A percentile compares a stretch with the other conserved stretches of the same genome.
Conservation (phyloP, 2,888 invertebrate genomes). For the Horisme vitalbata region DNA sequence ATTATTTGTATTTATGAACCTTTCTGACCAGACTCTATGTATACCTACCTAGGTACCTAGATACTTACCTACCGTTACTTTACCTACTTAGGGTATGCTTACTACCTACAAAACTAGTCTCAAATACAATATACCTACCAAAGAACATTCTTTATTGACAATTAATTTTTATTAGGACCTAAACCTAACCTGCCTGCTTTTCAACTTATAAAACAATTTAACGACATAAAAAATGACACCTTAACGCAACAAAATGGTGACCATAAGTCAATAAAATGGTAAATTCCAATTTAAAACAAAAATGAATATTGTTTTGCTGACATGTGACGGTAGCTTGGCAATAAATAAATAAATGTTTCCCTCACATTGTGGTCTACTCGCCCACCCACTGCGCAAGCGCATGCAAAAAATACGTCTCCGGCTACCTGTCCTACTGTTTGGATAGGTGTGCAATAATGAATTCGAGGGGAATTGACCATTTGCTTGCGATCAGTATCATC, state of each 20-base stretch:
- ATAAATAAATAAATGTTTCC: constrained; percentile 52
- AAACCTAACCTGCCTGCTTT: no score
- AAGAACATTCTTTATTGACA: no score
- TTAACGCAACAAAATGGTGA: constrained; percentile 1
- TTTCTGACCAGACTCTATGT: no score
- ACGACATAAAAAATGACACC: not conserved
- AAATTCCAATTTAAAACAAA: constrained; percentile 14
- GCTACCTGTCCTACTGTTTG: constrained; percentile 42
- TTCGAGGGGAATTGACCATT: constrained; percentile 31
- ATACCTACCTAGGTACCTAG: no score
- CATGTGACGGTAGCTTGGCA: constrained; percentile 47
- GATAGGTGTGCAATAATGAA: constrained; percentile 37
- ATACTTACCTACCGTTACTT: no score
- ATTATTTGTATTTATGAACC: no score
- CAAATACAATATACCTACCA: no score
- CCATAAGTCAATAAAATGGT: constrained; percentile 12
- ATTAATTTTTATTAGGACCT: no score
- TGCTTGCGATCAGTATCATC: no score
- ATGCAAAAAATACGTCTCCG: constrained; percentile 48
- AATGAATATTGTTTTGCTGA: constrained; percentile 23
- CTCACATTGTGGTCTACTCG: constrained; percentile 43
- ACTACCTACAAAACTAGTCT: no score
- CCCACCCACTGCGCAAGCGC: constrained; percentile 51
- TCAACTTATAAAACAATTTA: constrained; percentile 5
- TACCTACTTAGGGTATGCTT: no score